phyloP scores from a whole-genome alignment of 2,113 vertebrate genomes.

The Hemiscyllium ocellatum region DNA sequence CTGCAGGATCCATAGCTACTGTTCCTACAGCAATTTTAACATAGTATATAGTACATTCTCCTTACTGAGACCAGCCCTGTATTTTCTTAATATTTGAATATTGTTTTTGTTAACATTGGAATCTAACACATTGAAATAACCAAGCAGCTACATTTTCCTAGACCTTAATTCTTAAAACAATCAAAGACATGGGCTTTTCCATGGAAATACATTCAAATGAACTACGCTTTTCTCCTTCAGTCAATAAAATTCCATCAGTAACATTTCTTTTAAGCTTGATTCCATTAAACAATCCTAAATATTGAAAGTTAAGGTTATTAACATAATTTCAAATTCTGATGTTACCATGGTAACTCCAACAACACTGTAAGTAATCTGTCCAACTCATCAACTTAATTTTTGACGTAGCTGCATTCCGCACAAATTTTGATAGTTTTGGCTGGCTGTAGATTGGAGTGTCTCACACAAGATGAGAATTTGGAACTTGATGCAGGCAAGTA shows the following conservation, averaged over 20 bases:
- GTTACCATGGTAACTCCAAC: background rate
- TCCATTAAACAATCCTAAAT: background rate
- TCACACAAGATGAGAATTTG: background rate
- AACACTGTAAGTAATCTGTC: background rate
- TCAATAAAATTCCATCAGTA: background rate
- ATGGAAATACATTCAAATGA: background rate
- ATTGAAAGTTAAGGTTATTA: background rate
- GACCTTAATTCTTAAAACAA: background rate
- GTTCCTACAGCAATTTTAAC: background rate
- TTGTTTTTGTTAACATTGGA: background rate
- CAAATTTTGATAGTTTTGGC: background rate
- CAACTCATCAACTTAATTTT: background rate
- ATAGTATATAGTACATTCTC: background rate
- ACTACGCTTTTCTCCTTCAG: background rate
- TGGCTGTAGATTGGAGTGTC: background rate
- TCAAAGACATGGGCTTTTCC: background rate
- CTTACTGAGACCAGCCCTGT: background rate
- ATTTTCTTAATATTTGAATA: background rate
- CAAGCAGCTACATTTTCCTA: background rate
- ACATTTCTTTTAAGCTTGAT: background rate
- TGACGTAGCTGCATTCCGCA: background rate
- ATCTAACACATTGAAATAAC: background rate
- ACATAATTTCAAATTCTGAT: background rate
- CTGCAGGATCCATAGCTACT: background rate
- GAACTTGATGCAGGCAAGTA: background rate